These are phyloP conservation scores for Deroptyus accipitrinus DNA, from an alignment of 2,113 vertebrate species.

Conservation along the genomic window DNA sequence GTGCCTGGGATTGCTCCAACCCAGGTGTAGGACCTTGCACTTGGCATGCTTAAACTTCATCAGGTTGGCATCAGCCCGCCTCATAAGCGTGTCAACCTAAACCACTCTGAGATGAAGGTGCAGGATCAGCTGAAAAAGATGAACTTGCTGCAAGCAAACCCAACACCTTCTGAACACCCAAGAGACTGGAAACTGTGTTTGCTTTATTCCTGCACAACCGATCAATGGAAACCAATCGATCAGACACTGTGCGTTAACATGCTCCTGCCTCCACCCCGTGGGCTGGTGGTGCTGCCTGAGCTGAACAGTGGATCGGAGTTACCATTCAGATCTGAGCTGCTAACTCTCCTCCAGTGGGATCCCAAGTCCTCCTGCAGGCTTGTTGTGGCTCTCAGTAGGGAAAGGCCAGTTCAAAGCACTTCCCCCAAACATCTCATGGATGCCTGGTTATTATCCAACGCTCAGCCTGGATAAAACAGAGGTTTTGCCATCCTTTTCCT, in stretches of 20 bases:
- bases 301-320: background rate
- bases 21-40: no score
- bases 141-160: background rate
- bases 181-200: rapidly evolving
- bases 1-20: no score
- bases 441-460: background rate
- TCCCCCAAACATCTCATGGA: rapidly evolving
- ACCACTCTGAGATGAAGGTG: background rate
- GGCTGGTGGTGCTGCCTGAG: background rate
- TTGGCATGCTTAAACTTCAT: no score
- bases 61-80: no score
- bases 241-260: background rate
- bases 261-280: background rate
- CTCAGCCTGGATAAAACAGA: background rate
- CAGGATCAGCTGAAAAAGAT: background rate
- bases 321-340: background rate
- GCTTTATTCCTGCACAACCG: slow-evolving; percentile 9
- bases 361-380: background rate
- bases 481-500: background rate
- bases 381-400: background rate
- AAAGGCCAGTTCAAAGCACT: background rate
- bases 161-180: background rate
- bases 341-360: background rate
- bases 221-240: background rate
- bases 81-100: background rate